Conservation (phyloP, 2,888 invertebrate genomes). For the Dione juno region DNA sequence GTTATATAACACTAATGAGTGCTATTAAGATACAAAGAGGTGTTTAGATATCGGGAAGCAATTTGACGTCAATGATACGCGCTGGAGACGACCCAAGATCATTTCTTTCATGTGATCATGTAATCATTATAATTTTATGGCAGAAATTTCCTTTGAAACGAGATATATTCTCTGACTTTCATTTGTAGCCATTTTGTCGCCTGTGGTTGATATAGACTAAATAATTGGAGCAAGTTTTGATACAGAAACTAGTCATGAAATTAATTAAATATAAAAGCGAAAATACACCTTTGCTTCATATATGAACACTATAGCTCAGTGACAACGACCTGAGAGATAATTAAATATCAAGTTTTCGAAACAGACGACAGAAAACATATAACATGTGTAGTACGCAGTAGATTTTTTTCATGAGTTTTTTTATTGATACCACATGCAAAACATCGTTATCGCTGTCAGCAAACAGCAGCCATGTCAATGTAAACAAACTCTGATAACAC, state of each 20-base stretch:
- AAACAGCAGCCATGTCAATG: constrained; percentile 57
- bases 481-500: constrained; percentile 66
- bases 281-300: not conserved
- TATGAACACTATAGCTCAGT: not conserved
- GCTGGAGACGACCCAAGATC: constrained; percentile 67
- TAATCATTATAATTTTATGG: constrained; percentile 5
- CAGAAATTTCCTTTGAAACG: not conserved
- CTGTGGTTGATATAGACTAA: not conserved
- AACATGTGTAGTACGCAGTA: constrained; percentile 29
- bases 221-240: not conserved
- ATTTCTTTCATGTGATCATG: constrained; percentile 33
- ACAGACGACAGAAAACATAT: not conserved
- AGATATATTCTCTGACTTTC: not conserved
- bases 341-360: not conserved
- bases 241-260: not conserved
- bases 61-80: constrained; percentile 67
- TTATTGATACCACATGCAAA: constrained; percentile 47
- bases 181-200: not conserved
- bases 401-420: constrained; percentile 25
- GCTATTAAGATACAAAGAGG: constrained; percentile 28
- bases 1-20: constrained; percentile 33
- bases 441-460: constrained; percentile 53
- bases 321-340: too few relatives aligned
- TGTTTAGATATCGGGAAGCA: constrained; percentile 29
- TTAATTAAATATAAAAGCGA: not conserved